Conservation (phyloP, 2,888 invertebrate genomes). For the Melipona bicolor region DNA sequence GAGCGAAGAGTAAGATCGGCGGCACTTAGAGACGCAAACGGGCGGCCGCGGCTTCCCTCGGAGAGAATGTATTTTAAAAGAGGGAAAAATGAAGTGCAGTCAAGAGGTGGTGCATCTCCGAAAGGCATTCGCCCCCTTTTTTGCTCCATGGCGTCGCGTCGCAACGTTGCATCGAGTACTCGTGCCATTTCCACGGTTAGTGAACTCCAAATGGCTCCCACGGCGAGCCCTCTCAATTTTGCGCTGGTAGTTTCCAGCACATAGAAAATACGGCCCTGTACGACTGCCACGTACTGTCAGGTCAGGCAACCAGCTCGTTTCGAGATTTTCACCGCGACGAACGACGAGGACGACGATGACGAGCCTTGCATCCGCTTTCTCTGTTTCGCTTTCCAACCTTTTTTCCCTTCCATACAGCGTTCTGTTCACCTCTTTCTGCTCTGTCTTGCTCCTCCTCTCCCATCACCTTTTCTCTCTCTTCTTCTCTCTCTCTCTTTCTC, state of each 20-base stretch:
- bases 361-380: slow-evolving; percentile 24
- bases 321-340: slow-evolving; percentile 65
- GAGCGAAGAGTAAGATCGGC: background rate
- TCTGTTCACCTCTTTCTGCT: slow-evolving; percentile 11
- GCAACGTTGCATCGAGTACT: slow-evolving; percentile 45
- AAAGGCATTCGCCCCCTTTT: slow-evolving; percentile 26
- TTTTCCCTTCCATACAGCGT: background rate
- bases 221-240: slow-evolving; percentile 59
- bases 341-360: slow-evolving; percentile 48
- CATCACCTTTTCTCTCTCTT: background rate
- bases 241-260: slow-evolving; percentile 53
- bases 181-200: slow-evolving; percentile 68
- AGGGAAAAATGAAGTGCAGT: slow-evolving; percentile 43
- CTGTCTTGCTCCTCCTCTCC: background rate
- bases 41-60: background rate
- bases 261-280: slow-evolving; percentile 61
- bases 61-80: slow-evolving; percentile 31
- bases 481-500: background rate
- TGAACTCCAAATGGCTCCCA: slow-evolving; percentile 66
- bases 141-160: slow-evolving; percentile 32
- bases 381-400: slow-evolving; percentile 22
- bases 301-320: slow-evolving; percentile 58
- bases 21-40: slow-evolving; percentile 30
- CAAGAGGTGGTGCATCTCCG: slow-evolving; percentile 40
- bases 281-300: slow-evolving; percentile 46